Base-by-base conservation (phyloP, 2,888 invertebrate species). In the Lordiphosa fenestrarum region DNA sequence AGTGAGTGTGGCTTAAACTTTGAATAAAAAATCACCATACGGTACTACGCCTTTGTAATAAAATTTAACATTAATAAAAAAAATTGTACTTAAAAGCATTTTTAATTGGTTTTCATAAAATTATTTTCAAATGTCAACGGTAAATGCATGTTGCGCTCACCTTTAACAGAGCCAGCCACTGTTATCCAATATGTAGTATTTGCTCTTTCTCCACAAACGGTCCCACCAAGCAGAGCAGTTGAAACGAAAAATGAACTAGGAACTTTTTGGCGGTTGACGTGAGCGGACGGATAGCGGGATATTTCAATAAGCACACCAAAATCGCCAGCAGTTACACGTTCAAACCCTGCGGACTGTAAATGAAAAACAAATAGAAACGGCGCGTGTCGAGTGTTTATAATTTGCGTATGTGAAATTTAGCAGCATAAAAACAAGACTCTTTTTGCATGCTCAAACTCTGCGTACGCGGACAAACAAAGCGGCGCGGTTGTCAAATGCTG, bases 381-480 rank as follows among this genome's bases (percentile, higher is more conserved):
- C 49, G 74, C 78, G 71, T 77, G 82, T 42, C 39, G 52, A 65
- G 67, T 15, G 60, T 76, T 37, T 52, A 50, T 61, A 74, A 81
- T 61, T 54, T 4, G 55, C 42, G 57, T 69, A 69, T 62, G 61
- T 48, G 33, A 49, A 64, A 38, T 13, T 54, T 21, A 7, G 9
- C 47, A n/a, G 21, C 40, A 46, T 21, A 50, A 38, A 30, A 65
- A 49, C 40, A 19, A 21, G 35, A 50, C 42, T 60, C 59, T 42
- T 62, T 62, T 76, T 68, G 68, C 73, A 68, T 76, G 68, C 76
- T 57, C 47, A 57, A 75, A 64, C 68, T 66, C 65, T 61, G 54
- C 42, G 33, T 25, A 12, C 36, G 15, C 30, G 21, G 23, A 19
- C 19, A 3, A n/a, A 19, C 6, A 36, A 44, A 36, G 55, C 55